Base-by-base conservation (phyloP, 2,888 invertebrate genomes). In the Colostygia pectinataria region DNA sequence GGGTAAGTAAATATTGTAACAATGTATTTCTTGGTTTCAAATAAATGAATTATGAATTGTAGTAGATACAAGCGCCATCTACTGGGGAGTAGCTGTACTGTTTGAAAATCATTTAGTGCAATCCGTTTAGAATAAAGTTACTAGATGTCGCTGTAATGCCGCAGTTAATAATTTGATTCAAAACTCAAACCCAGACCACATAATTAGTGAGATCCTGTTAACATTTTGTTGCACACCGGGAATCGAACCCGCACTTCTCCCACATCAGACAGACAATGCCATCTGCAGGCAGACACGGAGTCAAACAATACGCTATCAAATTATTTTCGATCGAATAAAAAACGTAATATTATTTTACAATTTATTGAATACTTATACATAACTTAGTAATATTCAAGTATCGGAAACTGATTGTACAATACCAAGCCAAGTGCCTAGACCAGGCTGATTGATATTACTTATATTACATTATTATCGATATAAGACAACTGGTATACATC, bases 331-430 rank as follows among this genome's bases (percentile, higher is more conserved):
- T 27, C n/a, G 1, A 28, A 27, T 38, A 28, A 38, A 38, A 28
- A 28, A 7, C 1, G 5, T 12, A 38, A 18, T 28, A 38, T 38
- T 28, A 38, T 25, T 15, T 24, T 32, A 40, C 40, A 40, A 38
- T 45, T 45, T 18, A 33, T 39, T 45, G 45, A 36, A 39, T 39
- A 46, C 45, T 39, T 39, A 33, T 40, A 40, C n/a, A 24, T 40
- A 40, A 40, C 42, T 42, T 42, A 40, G 18, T 40, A 25, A 47
- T 47, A 40, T 47, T 47, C 34, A 47, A 41, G 36, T 41, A 29
- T 10, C 2, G 27, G 33, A 33, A 39, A 33, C 23, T 23, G 40
- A 46, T 46, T 39, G 39, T 39, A 46, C 33, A 38, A 32, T 45
- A 32, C 20, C 39, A 31, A 40, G 13, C 14, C 24, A 14, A 13